Base-by-base conservation (phyloP, 1,140 invertebrate species). In the Hyposmocoma kahamanoa region DNA sequence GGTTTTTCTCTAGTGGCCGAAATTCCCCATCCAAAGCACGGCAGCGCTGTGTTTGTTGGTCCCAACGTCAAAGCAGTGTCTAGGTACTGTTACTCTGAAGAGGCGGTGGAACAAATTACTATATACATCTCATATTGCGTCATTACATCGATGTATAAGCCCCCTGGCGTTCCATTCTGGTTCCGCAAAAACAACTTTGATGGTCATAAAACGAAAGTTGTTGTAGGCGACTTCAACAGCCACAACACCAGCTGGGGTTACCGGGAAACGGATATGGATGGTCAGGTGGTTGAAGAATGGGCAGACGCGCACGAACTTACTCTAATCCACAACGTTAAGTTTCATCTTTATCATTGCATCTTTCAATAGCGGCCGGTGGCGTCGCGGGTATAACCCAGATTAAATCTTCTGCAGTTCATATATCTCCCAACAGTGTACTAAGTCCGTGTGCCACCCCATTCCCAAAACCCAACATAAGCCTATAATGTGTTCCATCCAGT, bases 161-260 rank as follows among this genome's bases (percentile, higher is more conserved):
- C 36, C 9, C 36, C 36, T 17, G 13, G 13, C 13, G 9, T 17
- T 10, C 36, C 36, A 3, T 38, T 38, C 17, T 17, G 19, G 8
- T 38, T 38, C 19, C 10, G 19, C 19, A 38, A 38, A 17, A 17
- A 38, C 13, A 3, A 17, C 10, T 38, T 38, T 38, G 18, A 38
- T 1, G 18, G 19, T 17, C 9, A 19, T 9, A n/a, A 10, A 10
- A 15, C 18, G 10, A 38, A 38, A 38, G 3, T 38, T 2, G 17
- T 38, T 10, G 36, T 38, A 10, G 36, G 36, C 3, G 36, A 38
- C 36, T 38, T 38, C 19, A 38, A 38, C 19, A 38, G 36, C 36
- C 36, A 38, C 9, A 38, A 17, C n/a, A 38, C 18, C 17, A 38
- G 18, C 18, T 38, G 36, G 36, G 36, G 36, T 9, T 38, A 38